Base-by-base conservation (phyloP, 1,140 invertebrate genomes). In the Drosophila pallidifrons region DNA sequence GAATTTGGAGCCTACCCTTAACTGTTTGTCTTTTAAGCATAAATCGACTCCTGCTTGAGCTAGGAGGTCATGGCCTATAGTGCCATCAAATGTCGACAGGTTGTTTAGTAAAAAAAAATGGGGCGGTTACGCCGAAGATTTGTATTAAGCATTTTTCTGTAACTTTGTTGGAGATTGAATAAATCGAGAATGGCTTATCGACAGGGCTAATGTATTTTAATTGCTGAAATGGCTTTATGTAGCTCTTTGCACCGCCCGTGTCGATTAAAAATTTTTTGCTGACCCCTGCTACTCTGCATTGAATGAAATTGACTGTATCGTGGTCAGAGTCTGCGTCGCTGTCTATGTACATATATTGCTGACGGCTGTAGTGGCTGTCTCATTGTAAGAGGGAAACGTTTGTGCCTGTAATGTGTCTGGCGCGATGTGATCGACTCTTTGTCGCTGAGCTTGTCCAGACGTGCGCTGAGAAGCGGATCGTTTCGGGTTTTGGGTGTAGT, bases 241-340 rank as follows among this genome's bases (percentile, higher is more conserved):
- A 41, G 16, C 15, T 15, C 15, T 15, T 15, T 15, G 15, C 15
- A 15, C 15, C 15, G 15, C 35, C 35, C 35, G 54, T 57, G 32
- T 57, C 54, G 54, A 41, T 41, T 38, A 41, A 41, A 57, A 57
- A 41, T 57, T 20, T 16, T 20, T 2, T 57, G 16, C n/a, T 41
- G 13, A 57, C 10, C 15, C 54, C 35, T 57, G 54, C 32, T 57
- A 41, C 35, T 57, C 32, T 57, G 0, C 32, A 35, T 8, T 11
- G 51, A 15, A 54, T 54, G 45, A 43, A 35, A 35, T 35, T 35
- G 5, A 35, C 32, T 8, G 32, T 8, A 35, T 35, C 32, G 1
- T 35, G 1, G 32, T 8, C 32, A 1, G 32, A 8, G 32, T 35
- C 32, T 5, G 5, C 8, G 5, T 35, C 32, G 32, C 32, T 35